phyloP scores from a whole-genome alignment of 2,113 vertebrate species.

The Osmerus eperlanus region DNA sequence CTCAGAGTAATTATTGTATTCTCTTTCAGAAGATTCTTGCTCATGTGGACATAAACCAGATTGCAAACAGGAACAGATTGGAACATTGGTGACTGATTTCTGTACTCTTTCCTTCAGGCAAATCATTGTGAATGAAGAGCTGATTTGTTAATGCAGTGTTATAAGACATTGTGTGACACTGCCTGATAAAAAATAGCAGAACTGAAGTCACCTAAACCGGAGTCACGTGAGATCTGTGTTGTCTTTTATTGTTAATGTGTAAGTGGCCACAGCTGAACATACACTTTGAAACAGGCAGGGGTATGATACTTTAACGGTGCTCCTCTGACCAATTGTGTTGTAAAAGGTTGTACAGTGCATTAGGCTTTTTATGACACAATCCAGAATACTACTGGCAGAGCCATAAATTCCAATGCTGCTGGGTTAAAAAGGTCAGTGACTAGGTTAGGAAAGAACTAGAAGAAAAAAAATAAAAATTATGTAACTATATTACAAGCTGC shows the following conservation, averaged over 20 bases:
- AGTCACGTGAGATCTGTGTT: too few species aligned
- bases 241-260: too few species aligned
- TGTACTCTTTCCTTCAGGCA: slow-evolving; percentile 13
- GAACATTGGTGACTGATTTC: slow-evolving; percentile 19
- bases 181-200: too few species aligned
- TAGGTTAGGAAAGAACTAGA: slow-evolving; percentile 32
- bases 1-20: slow-evolving; percentile 48
- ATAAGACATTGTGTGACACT: too few species aligned
- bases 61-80: background rate
- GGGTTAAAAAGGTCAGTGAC: background rate
- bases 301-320: too few species aligned
- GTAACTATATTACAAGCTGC: slow-evolving; percentile 57
- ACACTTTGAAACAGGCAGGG: too few species aligned
- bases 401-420: slow-evolving; percentile 38
- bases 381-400: slow-evolving; percentile 26
- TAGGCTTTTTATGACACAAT: slow-evolving; percentile 31
- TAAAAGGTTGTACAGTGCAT: background rate
- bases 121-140: background rate
- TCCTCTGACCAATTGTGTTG: too few species aligned
- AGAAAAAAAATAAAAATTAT: slow-evolving; percentile 39
- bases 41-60: slow-evolving; percentile 16
- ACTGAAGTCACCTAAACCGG: too few species aligned
- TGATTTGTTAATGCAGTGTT: background rate
- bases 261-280: too few species aligned
- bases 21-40: slow-evolving; percentile 37